Evolutionary conservation across 2,113 vertebrate species (phyloP), one percentile per base, ranked within the genome.

Genomic region (Lethenteron camtschaticum): DNA sequence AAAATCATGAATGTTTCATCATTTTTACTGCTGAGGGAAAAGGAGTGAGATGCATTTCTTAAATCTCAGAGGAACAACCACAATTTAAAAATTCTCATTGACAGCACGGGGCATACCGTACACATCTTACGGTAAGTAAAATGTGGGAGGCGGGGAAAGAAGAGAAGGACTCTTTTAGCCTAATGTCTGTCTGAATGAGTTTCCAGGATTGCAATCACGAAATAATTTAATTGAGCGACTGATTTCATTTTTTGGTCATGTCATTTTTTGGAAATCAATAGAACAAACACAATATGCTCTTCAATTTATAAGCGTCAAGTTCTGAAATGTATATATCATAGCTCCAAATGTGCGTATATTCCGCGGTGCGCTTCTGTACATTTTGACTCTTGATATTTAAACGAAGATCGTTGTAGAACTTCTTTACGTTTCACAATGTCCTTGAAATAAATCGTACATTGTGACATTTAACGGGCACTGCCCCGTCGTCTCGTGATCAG

Each of bases 1-100:
- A 66, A 66, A 66, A 66, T 66, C n/a, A 66, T 66, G 63, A 66
- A 66, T 66, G 63, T 66, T 66, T 66, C n/a, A 66, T 66, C 63
- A 66, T 66, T 66, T 24, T 24, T 24, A 66, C 63, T 24, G 10
- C 24, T n/a, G 24, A 24, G 24, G 24, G n/a, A 66, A n/a, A 66
- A 16, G 63, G 24, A 24, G 24, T 16, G n/a, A 66, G n/a, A 66
- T 66, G 63, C 63, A 66, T 66, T 66, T 66, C 63, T 66, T 16
- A 16, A 24, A 24, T 66, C 63, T 66, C 24, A 24, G n/a, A 66
- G 63, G 63, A 16, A 16, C n/a, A 24, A 66, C n/a, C 24, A 24
- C 63, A 66, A 66, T 66, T 66, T 66, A 16, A 66, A n/a, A 66
- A 66, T 16, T 16, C 63, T 66, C 63, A 66, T 66, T 24, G n/a